A percentile compares a stretch with the other conserved stretches of the same genome.
These are phyloP conservation scores for Arothron firmamentum DNA, from an alignment of 2,113 vertebrate species.

Conservation along the genomic window DNA sequence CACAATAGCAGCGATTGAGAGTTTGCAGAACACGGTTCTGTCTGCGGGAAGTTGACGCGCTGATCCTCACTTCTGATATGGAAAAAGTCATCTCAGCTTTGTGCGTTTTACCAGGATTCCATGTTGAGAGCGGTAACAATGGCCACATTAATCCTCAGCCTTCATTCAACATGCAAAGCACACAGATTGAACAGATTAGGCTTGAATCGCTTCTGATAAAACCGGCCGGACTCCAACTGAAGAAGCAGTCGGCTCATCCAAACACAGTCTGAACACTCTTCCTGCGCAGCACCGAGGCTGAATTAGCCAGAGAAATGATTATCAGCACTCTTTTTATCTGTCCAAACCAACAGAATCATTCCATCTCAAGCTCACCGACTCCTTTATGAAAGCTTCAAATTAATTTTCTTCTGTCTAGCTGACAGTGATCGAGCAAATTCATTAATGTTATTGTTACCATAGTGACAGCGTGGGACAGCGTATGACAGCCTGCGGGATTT, in stretches of 20 bases:
- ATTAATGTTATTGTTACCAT: constrained; percentile 53
- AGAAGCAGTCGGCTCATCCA: too few relatives aligned
- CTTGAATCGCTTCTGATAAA: not conserved
- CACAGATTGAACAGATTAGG: constrained; percentile 57
- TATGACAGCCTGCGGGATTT: constrained; percentile 24
- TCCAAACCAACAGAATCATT: constrained; percentile 36
- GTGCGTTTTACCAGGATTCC: constrained; percentile 44
- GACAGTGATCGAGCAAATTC: constrained; percentile 47
- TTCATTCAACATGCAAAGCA: constrained; percentile 50
- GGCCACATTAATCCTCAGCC: constrained; percentile 39
- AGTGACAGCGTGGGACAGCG: constrained; percentile 38
- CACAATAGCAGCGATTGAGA: constrained; percentile 59
- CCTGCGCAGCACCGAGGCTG: constrained; percentile 8
- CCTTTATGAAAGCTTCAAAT: constrained; percentile 57
- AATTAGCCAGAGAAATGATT: constrained; percentile 45
- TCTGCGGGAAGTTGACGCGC: constrained; percentile 41
- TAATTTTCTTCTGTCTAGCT: constrained; percentile 56
- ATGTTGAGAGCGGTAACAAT: constrained; percentile 41
- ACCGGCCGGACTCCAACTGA: too few relatives aligned
- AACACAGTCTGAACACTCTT: not conserved
- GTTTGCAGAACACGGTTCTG: constrained; percentile 46
- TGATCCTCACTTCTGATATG: constrained; percentile 53
- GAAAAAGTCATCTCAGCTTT: constrained; percentile 52
- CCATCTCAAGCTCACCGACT: constrained; percentile 55
- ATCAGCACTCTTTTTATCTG: constrained; percentile 47